Percentiles rank a stretch among this genome's conserved stretches.
These are phyloP conservation scores for Cromileptes altivelis DNA, from an alignment of 2,113 vertebrate genomes.

Conservation along the genomic window DNA sequence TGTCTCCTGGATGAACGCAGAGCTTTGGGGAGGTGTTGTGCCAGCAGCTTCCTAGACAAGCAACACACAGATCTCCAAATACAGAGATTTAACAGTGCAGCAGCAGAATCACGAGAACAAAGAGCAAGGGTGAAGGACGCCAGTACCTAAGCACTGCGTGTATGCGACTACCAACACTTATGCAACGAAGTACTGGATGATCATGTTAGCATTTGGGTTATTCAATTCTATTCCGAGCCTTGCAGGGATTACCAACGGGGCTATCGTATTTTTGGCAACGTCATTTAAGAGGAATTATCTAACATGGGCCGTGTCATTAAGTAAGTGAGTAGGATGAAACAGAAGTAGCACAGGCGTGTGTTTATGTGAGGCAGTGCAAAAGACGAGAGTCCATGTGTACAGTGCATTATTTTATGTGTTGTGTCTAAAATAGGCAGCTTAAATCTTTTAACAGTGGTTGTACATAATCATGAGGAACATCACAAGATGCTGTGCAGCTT, in stretches of 20 bases:
- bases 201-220: conserved; percentile 54
- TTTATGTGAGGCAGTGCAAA: conserved; percentile 5
- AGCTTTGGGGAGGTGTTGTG: conserved; percentile 44
- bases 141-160: conserved; percentile 8
- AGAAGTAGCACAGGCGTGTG: conserved; percentile 27
- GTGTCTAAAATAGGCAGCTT: conserved; percentile 28
- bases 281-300: conserved; percentile 68
- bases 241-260: conserved; percentile 54
- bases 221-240: conserved; percentile 58
- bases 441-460: conserved; percentile 19
- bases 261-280: conserved; percentile 68
- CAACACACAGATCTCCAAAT: conserved; percentile 36
- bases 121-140: conserved; percentile 33
- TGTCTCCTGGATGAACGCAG: conserved; percentile 39
- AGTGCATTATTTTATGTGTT: conserved; percentile 10
- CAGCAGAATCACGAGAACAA: conserved; percentile 21
- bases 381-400: neutral
- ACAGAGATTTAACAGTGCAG: conserved; percentile 35
- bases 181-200: conserved; percentile 37
- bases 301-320: conserved; percentile 51
- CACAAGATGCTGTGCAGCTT: conserved; percentile 30
- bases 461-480: conserved; percentile 25
- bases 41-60: conserved; percentile 34
- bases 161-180: conserved; percentile 28
- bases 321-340: conserved; percentile 38